A percentile compares a stretch with the other conserved stretches of the same genome.
Evolutionary conservation across 2,797 vertebrate genomes (phyloP).

Genomic region (Micromesistius poutassou): DNA sequence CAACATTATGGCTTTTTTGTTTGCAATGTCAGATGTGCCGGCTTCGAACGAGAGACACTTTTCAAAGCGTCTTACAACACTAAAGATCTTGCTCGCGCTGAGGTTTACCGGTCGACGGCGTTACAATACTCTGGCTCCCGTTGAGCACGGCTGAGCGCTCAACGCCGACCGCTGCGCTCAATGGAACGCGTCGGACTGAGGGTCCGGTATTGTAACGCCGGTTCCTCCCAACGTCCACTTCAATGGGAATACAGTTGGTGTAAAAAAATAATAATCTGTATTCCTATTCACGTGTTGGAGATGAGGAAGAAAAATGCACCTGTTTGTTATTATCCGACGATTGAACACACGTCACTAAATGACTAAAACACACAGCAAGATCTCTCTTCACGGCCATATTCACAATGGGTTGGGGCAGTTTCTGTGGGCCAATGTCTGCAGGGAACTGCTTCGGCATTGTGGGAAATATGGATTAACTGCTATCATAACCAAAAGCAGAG

Average conservation of each 20-base stretch:
- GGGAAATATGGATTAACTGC: conserved; percentile 44
- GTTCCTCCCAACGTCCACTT: conserved; percentile 27
- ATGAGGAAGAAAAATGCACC: not conserved
- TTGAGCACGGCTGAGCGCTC: not conserved
- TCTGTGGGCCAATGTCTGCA: conserved; percentile 24
- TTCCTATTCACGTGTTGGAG: conserved; percentile 1
- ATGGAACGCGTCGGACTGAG: not conserved
- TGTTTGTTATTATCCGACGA: not conserved
- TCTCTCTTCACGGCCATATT: conserved; percentile 30
- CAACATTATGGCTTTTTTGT: conserved; percentile 45
- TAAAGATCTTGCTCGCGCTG: conserved; percentile 29
- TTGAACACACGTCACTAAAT: not conserved
- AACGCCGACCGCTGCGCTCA: not conserved
- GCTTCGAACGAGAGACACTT: conserved; percentile 48
- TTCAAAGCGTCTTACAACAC: conserved; percentile 20
- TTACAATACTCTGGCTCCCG: not conserved
- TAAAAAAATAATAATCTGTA: not conserved
- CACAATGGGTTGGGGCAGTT: conserved; percentile 28
- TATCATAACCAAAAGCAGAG: conserved; percentile 30
- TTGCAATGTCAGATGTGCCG: conserved; percentile 42
- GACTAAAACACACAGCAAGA: not conserved
- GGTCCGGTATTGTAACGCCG: conserved; percentile 15
- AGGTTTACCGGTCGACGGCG: not conserved
- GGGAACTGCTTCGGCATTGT: conserved; percentile 46
- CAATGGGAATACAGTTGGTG: not conserved